Evolutionary conservation across 2,797 vertebrate genomes (phyloP), one percentile per base, ranked within the genome.

Genomic region (Chanos chanos): DNA sequence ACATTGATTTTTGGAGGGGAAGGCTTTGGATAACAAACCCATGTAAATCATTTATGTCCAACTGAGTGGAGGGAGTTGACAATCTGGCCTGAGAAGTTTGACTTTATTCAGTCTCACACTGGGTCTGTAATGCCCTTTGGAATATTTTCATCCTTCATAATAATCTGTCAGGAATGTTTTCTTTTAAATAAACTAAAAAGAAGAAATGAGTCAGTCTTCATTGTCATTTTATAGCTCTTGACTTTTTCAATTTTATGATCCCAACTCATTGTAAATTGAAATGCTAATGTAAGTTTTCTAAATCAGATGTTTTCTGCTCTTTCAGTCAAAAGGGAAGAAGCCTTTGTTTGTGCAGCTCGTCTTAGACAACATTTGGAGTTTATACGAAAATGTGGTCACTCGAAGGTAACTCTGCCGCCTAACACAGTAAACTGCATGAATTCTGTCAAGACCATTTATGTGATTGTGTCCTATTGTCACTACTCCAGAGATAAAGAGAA

Each of bases 291-390:
- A n/a, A n/a, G n/a, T n/a, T n/a, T n/a, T n/a, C n/a, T n/a, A n/a
- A n/a, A n/a, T n/a, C n/a, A n/a, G n/a, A 34, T 34, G 8, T 57
- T 71, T 19, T 77, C 25, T 61, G 65, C 51, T 66, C 47, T 62
- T 37, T 19, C 77, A 99, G 96, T 80, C 81, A 34, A 99, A 96
- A 90, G 95, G 94, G 75, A 99, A 94, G 85, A 99, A 99, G 60
- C 90, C 90, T 7, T 83, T 99, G 53, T 99, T 99, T 78, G 96
- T 98, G 57, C 94, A 99, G 75, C 83, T 99, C 1, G 94, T 99
- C 54, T 80, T 99, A 75, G 95, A 99, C 68, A 99, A 99, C 60
- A 90, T 99, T 64, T 99, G 96, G 96, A 97, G 89, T 84, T 87
- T 99, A 22, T 99, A 98, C 52, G 95, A 99, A 9, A 92, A 93